Evolutionary conservation across 1,140 invertebrate species (phyloP), one percentile per base, ranked within the genome.

Genomic region (Drusus annulatus): DNA sequence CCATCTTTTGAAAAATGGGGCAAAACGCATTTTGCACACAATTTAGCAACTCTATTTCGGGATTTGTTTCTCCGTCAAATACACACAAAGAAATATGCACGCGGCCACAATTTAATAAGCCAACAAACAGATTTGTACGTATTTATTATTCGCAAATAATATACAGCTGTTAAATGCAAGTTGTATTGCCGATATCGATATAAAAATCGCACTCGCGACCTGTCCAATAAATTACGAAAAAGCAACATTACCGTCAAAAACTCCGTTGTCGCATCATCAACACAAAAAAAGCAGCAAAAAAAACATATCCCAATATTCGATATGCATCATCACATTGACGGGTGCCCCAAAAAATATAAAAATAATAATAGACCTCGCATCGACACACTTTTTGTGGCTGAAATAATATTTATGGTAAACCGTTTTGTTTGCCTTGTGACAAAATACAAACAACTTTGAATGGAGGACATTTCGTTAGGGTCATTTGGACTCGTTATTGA

Each of bases 291-390:
- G 31, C 15, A 16, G 5, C 5, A 28, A 28, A 56, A 74, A 74
- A 75, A 75, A 75, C 31, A 3, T 75, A 56, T 36, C 25, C 23
- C 71, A 58, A 71, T 58, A 81, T 82, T 82, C 52, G 80, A 63
- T 82, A 82, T 82, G 80, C 80, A 82, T 82, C 80, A 79, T 82
- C 62, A 63, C 28, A 54, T 36, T 79, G 80, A 82, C 80, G 80
- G 80, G 80, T 82, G 80, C 60, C 80, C 69, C 80, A 52, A 78
- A 80, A 81, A 81, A 76, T 75, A 75, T 75, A 75, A 75, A 75
- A 51, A 50, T 54, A 21, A 71, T 52, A 50, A 74, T 23, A 28
- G 25, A 13, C 31, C 16, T 51, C 54, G 28, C 63, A 68, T 69
- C n/a, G 65, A 58, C 68, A 56, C 50, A 62, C 76, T 77, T 81